phyloP scores from a whole-genome alignment of 1,140 invertebrate genomes.

The Bombus huntii region DNA sequence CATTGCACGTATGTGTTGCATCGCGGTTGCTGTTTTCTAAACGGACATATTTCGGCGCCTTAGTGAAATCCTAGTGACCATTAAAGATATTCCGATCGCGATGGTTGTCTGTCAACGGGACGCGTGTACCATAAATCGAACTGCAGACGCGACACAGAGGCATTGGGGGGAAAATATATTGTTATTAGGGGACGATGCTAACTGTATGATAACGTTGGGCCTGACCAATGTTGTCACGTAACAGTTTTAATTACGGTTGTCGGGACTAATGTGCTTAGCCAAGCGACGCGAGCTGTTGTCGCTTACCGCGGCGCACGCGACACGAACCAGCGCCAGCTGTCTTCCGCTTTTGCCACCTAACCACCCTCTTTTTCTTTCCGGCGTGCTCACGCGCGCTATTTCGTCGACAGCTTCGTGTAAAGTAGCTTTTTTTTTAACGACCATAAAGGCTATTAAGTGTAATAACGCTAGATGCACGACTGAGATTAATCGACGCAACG shows the following conservation, averaged over 20 bases:
- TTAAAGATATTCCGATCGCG: conserved; percentile 1
- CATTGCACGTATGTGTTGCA: no score
- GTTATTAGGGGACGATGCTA: conserved; percentile 48
- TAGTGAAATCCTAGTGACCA: no score
- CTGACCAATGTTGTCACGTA: conserved; percentile 60
- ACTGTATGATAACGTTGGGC: conserved; percentile 13
- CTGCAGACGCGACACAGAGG: not conserved
- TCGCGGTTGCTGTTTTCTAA: not conserved
- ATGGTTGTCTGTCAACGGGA: not conserved
- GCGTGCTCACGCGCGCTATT: conserved; percentile 5
- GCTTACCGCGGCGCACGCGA: conserved; percentile 64
- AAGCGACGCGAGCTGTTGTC: conserved; percentile 65
- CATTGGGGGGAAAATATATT: conserved; percentile 33
- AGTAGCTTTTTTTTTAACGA: conserved; percentile 20
- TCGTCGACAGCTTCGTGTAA: conserved; percentile 28
- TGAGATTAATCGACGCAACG: conserved; percentile 20
- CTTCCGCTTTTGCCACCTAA: conserved; percentile 51
- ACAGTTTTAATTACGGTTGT: conserved; percentile 68
- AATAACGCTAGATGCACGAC: not conserved
- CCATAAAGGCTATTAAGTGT: conserved; percentile 7
- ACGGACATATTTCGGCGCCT: not conserved
- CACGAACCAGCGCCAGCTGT: conserved; percentile 56
- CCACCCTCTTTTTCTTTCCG: conserved; percentile 9
- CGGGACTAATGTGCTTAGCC: conserved; percentile 67
- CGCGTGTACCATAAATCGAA: conserved; percentile 29